These are phyloP conservation scores for Sternotherus odoratus DNA, from an alignment of 2,797 vertebrate species.

Conservation along the genomic window DNA sequence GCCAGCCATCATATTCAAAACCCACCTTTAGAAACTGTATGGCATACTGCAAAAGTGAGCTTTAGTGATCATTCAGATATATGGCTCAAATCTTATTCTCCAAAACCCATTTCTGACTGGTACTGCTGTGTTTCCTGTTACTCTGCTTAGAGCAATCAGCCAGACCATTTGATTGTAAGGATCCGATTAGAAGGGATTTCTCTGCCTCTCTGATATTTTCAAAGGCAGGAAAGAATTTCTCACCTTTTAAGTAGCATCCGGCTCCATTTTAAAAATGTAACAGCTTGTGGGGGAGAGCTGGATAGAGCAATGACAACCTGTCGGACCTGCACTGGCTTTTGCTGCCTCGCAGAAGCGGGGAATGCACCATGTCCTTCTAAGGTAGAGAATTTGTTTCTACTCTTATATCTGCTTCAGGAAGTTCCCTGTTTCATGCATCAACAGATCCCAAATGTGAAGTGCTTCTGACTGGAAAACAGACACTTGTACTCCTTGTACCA, in stretches of 20 bases:
- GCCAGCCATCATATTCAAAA: neutral
- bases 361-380: neutral
- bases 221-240: neutral
- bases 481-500: accelerated
- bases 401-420: neutral
- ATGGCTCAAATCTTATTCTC: neutral
- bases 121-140: neutral
- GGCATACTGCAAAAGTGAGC: neutral
- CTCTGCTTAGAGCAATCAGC: neutral
- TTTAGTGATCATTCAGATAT: neutral
- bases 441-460: neutral
- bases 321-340: neutral
- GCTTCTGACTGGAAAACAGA: neutral
- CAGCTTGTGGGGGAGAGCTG: neutral
- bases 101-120: neutral
- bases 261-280: neutral
- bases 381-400: neutral
- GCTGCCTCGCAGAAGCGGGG: neutral
- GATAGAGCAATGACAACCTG: neutral
- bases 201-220: neutral
- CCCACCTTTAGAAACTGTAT: neutral
- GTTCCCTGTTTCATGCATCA: neutral
- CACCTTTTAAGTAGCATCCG: neutral
- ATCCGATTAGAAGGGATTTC: neutral
- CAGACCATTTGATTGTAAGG: neutral